These are phyloP conservation scores for Sardina pilchardus DNA, from an alignment of 2,113 vertebrate species.

Conservation along the genomic window DNA sequence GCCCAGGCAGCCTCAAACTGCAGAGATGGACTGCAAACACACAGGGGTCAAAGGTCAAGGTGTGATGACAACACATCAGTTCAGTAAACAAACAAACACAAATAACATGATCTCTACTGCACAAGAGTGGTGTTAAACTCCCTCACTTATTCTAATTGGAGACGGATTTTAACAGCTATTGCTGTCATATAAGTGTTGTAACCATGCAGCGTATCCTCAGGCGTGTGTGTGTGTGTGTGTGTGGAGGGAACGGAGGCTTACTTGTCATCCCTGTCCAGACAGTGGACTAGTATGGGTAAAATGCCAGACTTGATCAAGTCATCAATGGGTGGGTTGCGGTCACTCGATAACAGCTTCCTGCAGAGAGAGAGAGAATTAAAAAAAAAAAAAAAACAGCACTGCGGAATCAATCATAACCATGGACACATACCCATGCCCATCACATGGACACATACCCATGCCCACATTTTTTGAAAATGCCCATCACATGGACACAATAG, in stretches of 20 bases:
- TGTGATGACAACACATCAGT: too few relatives aligned
- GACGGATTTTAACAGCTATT: not conserved
- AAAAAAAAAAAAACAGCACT: not conserved
- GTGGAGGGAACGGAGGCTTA: constrained; percentile 67
- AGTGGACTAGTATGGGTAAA: constrained; percentile 97
- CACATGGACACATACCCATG: too few relatives aligned
- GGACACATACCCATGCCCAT: not conserved
- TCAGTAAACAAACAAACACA: not conserved
- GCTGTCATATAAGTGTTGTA: not conserved
- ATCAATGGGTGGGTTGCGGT: constrained; percentile 98
- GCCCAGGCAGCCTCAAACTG: constrained; percentile 99
- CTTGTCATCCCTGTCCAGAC: constrained; percentile 99
- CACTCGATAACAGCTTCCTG: constrained; percentile 97
- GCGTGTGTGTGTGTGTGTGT: not conserved
- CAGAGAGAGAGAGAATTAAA: constrained; percentile 28
- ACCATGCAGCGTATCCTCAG: not conserved
- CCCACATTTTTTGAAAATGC: not conserved
- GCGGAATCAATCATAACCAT: not conserved
- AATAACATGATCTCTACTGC: too few relatives aligned
- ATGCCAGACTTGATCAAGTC: constrained; percentile 99
- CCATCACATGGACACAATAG: not conserved
- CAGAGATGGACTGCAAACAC: constrained; percentile 85
- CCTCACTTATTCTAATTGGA: too few relatives aligned
- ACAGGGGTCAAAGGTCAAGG: not conserved
- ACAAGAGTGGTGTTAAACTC: too few relatives aligned